These are phyloP conservation scores for Coregonus sp. DNA, from an alignment of 2,797 vertebrate genomes.

Conservation along the genomic window DNA sequence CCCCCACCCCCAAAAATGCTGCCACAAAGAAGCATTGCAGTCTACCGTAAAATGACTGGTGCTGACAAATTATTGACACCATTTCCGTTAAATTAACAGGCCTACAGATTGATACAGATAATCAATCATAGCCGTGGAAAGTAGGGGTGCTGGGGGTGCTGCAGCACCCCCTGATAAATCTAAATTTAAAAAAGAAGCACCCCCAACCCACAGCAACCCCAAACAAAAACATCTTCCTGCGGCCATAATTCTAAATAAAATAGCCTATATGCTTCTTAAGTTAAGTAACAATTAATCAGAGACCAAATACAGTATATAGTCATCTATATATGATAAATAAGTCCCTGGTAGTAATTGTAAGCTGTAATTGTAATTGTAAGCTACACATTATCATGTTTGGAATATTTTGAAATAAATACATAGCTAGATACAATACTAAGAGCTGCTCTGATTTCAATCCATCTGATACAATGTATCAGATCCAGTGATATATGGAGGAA, in stretches of 20 bases:
- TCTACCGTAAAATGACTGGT: not conserved
- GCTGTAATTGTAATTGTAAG: not conserved
- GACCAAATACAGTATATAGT: not conserved
- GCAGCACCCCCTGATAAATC: no score
- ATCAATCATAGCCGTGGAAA: not conserved
- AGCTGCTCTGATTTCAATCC: not conserved
- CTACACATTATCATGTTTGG: not conserved
- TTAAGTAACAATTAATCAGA: not conserved
- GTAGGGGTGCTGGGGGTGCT: no score
- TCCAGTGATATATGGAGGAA: not conserved
- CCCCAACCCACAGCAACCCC: no score
- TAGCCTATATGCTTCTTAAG: not conserved
- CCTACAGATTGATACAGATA: not conserved
- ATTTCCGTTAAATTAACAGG: not conserved
- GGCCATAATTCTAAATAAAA: not conserved
- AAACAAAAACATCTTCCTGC: no score
- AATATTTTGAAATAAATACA: not conserved
- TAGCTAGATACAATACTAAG: not conserved
- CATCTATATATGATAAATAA: not conserved
- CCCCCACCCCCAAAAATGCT: no score
- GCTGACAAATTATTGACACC: not conserved
- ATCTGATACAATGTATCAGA: not conserved
- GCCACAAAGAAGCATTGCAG: slow-evolving; percentile 40
- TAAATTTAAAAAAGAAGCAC: no score
- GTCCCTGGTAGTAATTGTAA: not conserved